Base-by-base conservation (phyloP, 2,797 vertebrate genomes). In the Alectoris magna region DNA sequence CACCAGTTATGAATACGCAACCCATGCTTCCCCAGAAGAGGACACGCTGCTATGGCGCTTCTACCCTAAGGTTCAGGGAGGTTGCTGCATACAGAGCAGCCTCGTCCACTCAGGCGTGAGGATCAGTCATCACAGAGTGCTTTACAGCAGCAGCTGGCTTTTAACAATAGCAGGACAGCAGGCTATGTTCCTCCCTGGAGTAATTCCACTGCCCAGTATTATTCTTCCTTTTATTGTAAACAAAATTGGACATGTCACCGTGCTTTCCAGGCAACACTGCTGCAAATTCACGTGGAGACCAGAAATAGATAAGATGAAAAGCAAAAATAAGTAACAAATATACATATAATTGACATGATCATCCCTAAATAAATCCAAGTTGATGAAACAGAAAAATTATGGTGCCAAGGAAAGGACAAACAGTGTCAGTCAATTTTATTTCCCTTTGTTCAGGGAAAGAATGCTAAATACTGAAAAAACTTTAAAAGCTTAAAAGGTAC, bases 161-260 rank as follows among this genome's bases (percentile, higher is more conserved):
- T 88, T n/a, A 81, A n/a, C 68, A 51, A 4, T 43, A 85, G 36
- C 23, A 72, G 36, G n/a, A 75, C 5, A 44, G 24, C 59, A 80
- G 43, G 31, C 51, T 59, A 78, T 56, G 43, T 2, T 91, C 51
- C 38, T 77, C 38, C 18, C 39, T 11, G 16, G 10, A 5, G 1
- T 56, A 86, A 90, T 14, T 75, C 34, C 59, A n/a, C 9, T 53
- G 29, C 12, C 27, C 12, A 68, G 12, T 5, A 68, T 51, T 62
- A 77, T 60, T 89, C 83, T 58, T 14, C 12, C 15, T 69, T 69
- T 78, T 72, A 53, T 67, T 93, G 90, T 41, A 70, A 91, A 69
- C 2, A 48, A 36, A 85, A 77, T n/a, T 78, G 27, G 15, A 56
- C 48, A 22, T 76, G 34, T 16, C 53, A 91, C 17, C 23, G 6